A percentile compares a stretch with the other conserved stretches of the same genome.
Conservation (phyloP, 2,888 invertebrate genomes). For the Acleris cristana region DNA sequence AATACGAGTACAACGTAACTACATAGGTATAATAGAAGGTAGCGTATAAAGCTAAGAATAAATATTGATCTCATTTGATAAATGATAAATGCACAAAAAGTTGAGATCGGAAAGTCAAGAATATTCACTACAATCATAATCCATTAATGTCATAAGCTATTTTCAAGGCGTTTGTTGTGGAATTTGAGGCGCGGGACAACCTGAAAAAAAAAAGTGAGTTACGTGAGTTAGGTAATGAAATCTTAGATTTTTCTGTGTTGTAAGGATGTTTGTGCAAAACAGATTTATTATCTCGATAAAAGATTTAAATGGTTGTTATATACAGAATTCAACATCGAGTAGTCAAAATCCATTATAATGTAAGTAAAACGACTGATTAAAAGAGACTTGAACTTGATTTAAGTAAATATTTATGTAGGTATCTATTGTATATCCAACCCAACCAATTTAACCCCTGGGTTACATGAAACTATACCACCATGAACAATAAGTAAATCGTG, state of each 20-base stretch:
- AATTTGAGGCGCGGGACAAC: conserved; percentile 81
- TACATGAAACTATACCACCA: too few relatives aligned
- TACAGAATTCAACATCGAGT: conserved; percentile 3
- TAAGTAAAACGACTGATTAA: neutral
- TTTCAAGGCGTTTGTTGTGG: conserved; percentile 63
- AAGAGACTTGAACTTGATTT: too few relatives aligned
- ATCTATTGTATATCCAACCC: too few relatives aligned
- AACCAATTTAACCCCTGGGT: too few relatives aligned
- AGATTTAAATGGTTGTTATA: too few relatives aligned
- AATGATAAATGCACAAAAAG: conserved; percentile 43
- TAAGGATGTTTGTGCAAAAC: too few relatives aligned
- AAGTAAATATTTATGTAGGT: too few relatives aligned
- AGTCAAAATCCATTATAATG: neutral
- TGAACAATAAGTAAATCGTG: too few relatives aligned
- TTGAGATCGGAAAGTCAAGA: conserved; percentile 58
- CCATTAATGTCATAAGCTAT: conserved; percentile 33
- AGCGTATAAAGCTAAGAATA: conserved; percentile 14
- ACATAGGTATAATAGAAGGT: neutral
- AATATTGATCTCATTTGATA: conserved; percentile 22
- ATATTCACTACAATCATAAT: conserved; percentile 48
- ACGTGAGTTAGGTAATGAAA: conserved; percentile 6
- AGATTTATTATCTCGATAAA: too few relatives aligned
- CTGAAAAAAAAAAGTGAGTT: conserved; percentile 63
- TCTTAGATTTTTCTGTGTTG: too few relatives aligned
- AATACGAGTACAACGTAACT: neutral